These are phyloP conservation scores for Drosophila acutilabella DNA, from an alignment of 2,888 invertebrate genomes.

Conservation along the genomic window DNA sequence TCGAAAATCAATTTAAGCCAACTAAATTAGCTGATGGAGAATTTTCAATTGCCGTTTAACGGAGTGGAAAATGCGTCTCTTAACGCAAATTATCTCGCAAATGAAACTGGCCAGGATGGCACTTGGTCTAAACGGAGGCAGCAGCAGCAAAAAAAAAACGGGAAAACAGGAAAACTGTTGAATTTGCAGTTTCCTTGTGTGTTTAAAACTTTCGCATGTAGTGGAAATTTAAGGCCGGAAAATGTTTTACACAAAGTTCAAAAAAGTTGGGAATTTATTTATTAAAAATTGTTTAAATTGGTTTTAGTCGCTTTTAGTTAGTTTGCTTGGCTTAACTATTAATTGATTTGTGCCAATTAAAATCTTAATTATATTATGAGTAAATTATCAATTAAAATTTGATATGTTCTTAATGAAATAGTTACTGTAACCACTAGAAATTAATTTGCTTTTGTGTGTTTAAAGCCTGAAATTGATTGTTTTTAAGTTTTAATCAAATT, in stretches of 20 bases:
- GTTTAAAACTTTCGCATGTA: conserved; percentile 4
- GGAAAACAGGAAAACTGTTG: background rate
- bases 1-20: background rate
- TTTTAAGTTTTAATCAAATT: background rate
- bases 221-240: background rate
- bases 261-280: too few relatives aligned
- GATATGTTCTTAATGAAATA: too few relatives aligned
- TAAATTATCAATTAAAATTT: too few relatives aligned
- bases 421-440: too few relatives aligned
- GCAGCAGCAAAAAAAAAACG: background rate
- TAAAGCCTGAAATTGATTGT: background rate
- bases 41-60: conserved; percentile 29
- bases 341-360: too few relatives aligned
- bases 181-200: conserved; percentile 6
- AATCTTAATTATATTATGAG: too few relatives aligned
- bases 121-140: conserved; percentile 5
- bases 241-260: too few relatives aligned
- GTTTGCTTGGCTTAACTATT: too few relatives aligned
- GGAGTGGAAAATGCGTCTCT: conserved; percentile 18
- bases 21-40: conserved; percentile 6
- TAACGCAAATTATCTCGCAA: conserved; percentile 21
- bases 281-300: too few relatives aligned
- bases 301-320: too few relatives aligned
- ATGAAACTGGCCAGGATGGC: conserved; percentile 12
- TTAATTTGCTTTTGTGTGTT: background rate